These are phyloP conservation scores for Phainopepla nitens DNA, from an alignment of 2,113 vertebrate genomes.

Conservation along the genomic window DNA sequence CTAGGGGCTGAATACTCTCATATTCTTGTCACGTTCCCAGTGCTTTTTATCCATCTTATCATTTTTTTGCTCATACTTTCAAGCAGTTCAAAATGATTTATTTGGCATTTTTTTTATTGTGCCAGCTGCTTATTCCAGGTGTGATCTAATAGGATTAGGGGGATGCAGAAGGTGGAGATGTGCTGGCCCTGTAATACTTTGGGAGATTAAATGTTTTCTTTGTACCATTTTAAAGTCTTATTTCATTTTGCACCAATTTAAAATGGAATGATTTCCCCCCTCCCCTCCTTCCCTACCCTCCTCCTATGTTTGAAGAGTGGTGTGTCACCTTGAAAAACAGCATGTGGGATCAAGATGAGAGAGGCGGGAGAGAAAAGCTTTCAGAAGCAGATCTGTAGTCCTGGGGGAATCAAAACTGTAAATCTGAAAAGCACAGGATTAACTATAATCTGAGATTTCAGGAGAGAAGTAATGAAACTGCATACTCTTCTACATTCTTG, in stretches of 20 bases:
- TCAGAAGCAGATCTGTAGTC: neutral
- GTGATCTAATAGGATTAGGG: neutral
- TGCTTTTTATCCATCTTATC: neutral
- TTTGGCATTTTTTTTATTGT: neutral
- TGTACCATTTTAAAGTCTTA: neutral
- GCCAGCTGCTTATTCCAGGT: neutral
- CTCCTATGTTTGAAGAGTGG: neutral
- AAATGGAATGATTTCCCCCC: neutral
- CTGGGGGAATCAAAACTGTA: neutral
- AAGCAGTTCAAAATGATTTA: neutral
- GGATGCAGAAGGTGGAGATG: neutral
- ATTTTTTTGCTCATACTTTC: neutral
- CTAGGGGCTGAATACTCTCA: neutral
- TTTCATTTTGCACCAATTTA: neutral
- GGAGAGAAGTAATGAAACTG: neutral
- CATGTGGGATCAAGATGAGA: neutral
- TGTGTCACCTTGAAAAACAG: slow-evolving; percentile 8
- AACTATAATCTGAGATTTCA: neutral
- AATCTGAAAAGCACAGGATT: neutral
- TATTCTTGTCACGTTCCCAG: neutral
- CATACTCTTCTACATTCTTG: neutral
- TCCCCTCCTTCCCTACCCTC: neutral
- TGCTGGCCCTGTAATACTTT: neutral
- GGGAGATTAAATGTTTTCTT: neutral
- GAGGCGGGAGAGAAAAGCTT: neutral